A percentile compares a stretch with the other conserved stretches of the same genome.
These are phyloP conservation scores for Anthopleura sola DNA, from an alignment of 64 coral and sea anemone species.

Conservation along the genomic window DNA sequence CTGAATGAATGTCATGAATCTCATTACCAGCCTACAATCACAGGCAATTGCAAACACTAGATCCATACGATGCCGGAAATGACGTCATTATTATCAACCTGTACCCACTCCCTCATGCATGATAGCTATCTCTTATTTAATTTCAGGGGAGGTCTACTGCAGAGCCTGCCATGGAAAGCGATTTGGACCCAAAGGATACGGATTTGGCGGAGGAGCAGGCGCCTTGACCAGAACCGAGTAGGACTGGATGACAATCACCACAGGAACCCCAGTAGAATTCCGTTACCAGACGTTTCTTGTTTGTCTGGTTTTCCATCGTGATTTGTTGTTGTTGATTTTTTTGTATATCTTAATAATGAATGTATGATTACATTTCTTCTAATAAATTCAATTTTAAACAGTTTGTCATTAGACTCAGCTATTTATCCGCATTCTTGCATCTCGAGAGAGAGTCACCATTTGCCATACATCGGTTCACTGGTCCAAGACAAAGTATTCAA, in stretches of 20 bases:
- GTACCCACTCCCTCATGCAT: neutral
- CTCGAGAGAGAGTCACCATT: too few species aligned
- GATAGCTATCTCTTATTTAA: neutral
- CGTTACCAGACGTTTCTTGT: neutral
- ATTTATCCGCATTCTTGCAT: too few species aligned
- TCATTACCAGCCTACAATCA: too few species aligned
- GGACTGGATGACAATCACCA: neutral
- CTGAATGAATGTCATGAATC: too few species aligned
- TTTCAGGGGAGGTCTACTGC: slow-evolving; percentile 46
- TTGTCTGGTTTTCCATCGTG: neutral
- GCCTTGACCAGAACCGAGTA: slow-evolving; percentile 36
- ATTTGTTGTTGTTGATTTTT: neutral
- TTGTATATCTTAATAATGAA: neutral
- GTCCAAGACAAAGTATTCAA: too few species aligned
- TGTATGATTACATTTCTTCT: neutral
- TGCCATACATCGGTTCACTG: too few species aligned
- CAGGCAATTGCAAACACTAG: too few species aligned
- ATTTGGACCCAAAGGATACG: slow-evolving; percentile 57
- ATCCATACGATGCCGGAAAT: too few species aligned
- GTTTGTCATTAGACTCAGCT: too few species aligned
- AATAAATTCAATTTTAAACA: neutral
- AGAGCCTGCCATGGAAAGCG: slow-evolving; percentile 38
- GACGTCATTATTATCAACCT: too few species aligned
- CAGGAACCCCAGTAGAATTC: neutral
- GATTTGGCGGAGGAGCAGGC: slow-evolving; percentile 50